Conservation (phyloP, 2,113 vertebrate genomes). For the Grallaria varia region DNA sequence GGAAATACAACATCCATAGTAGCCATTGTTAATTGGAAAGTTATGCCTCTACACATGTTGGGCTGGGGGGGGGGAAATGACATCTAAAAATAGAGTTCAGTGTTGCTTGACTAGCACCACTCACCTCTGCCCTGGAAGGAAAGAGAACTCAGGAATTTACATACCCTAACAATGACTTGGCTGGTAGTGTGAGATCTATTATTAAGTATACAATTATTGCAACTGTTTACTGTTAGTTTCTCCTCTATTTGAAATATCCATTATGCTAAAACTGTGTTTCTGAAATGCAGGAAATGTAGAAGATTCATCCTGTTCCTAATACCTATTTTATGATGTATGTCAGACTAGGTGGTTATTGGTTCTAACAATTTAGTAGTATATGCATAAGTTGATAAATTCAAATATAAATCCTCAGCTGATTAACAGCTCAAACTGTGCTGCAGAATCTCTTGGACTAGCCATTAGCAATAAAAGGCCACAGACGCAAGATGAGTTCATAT, state of each 20-base stretch:
- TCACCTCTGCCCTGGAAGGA: slow-evolving; percentile 31
- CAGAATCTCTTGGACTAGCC: background rate
- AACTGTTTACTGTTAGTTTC: background rate
- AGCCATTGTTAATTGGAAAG: background rate
- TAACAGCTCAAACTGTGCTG: background rate
- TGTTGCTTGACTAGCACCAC: background rate
- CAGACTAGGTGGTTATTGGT: background rate
- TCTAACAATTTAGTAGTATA: background rate
- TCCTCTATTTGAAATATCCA: background rate
- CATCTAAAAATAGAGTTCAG: background rate
- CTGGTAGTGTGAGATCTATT: background rate
- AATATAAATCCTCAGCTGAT: background rate
- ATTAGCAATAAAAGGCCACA: background rate
- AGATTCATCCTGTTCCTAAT: background rate
- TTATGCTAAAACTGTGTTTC: background rate
- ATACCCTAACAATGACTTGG: slow-evolving; percentile 19
- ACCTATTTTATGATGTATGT: background rate
- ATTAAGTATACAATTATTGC: background rate
- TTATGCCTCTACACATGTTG: background rate
- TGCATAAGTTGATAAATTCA: background rate
- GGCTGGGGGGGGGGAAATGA: background rate
- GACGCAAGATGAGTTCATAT: background rate
- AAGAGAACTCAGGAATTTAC: background rate
- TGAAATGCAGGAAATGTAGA: background rate
- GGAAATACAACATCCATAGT: background rate